A percentile compares a stretch with the other conserved stretches of the same genome.
Evolutionary conservation across 2,113 vertebrate species (phyloP).

Genomic region (Balaenoptera acutorostrata): DNA sequence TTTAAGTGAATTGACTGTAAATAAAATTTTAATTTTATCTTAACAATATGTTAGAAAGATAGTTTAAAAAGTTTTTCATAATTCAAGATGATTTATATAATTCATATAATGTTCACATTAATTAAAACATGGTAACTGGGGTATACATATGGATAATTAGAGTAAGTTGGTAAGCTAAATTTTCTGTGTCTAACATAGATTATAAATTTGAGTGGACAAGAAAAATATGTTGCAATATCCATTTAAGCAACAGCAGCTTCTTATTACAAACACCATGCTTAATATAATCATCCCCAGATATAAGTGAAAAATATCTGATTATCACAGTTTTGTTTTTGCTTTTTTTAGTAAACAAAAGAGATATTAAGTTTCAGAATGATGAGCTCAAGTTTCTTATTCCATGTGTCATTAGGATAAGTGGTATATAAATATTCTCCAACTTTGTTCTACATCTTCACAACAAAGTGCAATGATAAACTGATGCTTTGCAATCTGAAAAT

Average conservation of each 20-base stretch:
- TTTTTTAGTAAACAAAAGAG: background rate
- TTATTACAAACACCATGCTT: background rate
- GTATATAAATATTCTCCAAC: background rate
- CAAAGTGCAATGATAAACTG: background rate
- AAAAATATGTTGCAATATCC: background rate
- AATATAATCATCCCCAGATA: background rate
- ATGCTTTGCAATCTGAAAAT: background rate
- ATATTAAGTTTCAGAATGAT: background rate
- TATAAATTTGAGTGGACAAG: background rate
- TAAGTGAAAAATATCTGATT: background rate
- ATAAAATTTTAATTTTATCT: background rate
- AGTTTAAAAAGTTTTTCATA: background rate
- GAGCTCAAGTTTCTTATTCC: background rate
- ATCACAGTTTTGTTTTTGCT: background rate
- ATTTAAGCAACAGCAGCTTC: background rate
- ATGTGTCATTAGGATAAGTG: background rate
- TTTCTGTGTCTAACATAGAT: background rate
- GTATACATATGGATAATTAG: background rate
- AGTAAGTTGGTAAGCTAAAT: background rate
- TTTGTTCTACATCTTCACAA: background rate
- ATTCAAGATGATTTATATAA: background rate
- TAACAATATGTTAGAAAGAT: background rate
- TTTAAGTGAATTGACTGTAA: background rate
- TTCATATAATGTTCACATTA: background rate
- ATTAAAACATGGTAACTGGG: background rate